phyloP scores from a whole-genome alignment of 2,888 invertebrate species.

The Pseudococcus longispinus region DNA sequence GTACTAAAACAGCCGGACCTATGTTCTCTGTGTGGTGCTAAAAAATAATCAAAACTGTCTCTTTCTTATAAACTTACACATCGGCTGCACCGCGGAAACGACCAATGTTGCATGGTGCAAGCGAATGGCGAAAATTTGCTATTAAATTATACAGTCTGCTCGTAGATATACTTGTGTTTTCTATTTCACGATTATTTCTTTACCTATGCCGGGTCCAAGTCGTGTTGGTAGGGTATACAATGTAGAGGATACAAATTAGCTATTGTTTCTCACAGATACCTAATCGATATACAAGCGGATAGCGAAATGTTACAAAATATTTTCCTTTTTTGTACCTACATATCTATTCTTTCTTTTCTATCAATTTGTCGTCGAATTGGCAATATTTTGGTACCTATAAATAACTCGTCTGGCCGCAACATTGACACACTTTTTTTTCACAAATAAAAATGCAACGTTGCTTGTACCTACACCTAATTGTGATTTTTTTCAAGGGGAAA shows the following conservation, averaged over 20 bases:
- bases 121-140: background rate
- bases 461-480: background rate
- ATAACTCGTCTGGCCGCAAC: background rate
- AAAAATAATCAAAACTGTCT: constrained; percentile 36
- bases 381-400: background rate
- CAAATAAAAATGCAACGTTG: background rate
- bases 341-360: background rate
- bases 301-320: background rate
- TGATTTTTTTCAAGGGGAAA: background rate
- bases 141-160: background rate
- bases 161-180: background rate
- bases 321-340: background rate
- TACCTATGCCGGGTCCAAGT: background rate
- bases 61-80: background rate
- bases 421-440: background rate
- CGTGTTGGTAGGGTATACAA: background rate
- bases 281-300: constrained; percentile 11
- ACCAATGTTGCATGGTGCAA: background rate
- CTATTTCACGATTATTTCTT: background rate
- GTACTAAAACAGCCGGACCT: constrained; percentile 35
- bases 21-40: background rate
- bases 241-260: constrained; percentile 8
- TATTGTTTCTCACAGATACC: background rate
- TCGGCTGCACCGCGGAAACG: background rate
- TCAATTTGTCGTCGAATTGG: constrained; percentile 6